Base-by-base conservation (phyloP, 2,888 invertebrate species). In the Steinernema hermaphroditum region DNA sequence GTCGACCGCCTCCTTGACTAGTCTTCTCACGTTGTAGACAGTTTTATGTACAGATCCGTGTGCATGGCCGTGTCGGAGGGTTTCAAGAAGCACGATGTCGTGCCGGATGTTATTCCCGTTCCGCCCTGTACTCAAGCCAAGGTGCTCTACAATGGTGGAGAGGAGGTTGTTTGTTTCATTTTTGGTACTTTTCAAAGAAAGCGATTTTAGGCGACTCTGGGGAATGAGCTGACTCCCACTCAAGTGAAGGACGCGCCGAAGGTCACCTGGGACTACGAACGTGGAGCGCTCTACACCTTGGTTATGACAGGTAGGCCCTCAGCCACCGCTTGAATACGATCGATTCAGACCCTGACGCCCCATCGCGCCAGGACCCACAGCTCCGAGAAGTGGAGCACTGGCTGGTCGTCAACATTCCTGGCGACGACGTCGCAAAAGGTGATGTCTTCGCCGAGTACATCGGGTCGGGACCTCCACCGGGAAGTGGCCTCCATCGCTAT, bases 331-430 rank as follows among this genome's bases (percentile, higher is more conserved):
- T n/a, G n/a, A n/a, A n/a, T n/a, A n/a, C n/a, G n/a, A n/a, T n/a
- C n/a, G 49, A 76, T 82, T 69, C 72, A 90, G 95, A 96, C 89
- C 94, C 94, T 0, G 95, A 95, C 89, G 94, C 94, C 9, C 94
- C 94, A 0, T 92, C 92, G 78, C 91, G 94, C 34, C 86, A 89
- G n/a, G 90, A 92, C 6, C 94, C 94, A 0, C 92, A 89, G 77
- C 91, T 90, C 87, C 90, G 94, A 41, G 94, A 95, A 88, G 94
- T 92, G 92, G 92, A 92, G 84, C 94, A 95, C 88, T 95, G 94
- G 94, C 87, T 94, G 2, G 92, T 95, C 0, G 92, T 91, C 27
- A 94, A 94, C 86, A 92, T 96, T 79, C 92, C 92, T n/a, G 94
- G 92, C 12, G 88, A 86, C 77, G 89, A 92, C 79, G 86, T 94